These are phyloP conservation scores for Cryptophagus acutangulus DNA, from an alignment of 2,888 invertebrate genomes.

Conservation along the genomic window DNA sequence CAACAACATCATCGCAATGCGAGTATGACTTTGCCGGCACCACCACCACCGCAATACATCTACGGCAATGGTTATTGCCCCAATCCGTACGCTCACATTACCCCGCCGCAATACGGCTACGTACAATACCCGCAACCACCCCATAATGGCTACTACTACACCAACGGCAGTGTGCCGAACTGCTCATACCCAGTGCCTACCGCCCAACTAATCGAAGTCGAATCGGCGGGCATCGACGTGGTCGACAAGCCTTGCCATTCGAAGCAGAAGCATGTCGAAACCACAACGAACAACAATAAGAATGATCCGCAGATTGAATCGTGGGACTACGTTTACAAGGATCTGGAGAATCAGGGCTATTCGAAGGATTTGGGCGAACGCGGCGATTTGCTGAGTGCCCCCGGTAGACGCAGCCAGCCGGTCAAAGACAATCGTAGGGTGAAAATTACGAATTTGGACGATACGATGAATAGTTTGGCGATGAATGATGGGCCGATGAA, in stretches of 20 bases:
- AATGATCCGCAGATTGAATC: slow-evolving; percentile 37
- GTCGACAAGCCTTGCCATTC: slow-evolving; percentile 33
- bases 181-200: slow-evolving; percentile 54
- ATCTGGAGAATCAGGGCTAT: slow-evolving; percentile 70
- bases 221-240: slow-evolving; percentile 44
- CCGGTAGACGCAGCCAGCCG: slow-evolving; percentile 43
- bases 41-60: slow-evolving; percentile 28
- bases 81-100: slow-evolving; percentile 20
- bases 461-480: slow-evolving; percentile 53
- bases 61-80: slow-evolving; percentile 27
- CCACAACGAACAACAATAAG: slow-evolving; percentile 12
- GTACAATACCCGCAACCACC: slow-evolving; percentile 27
- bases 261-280: slow-evolving; percentile 13
- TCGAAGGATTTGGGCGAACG: slow-evolving; percentile 60
- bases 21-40: slow-evolving; percentile 16
- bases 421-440: slow-evolving; percentile 48
- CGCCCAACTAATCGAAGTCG: slow-evolving; percentile 64
- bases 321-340: slow-evolving; percentile 77
- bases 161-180: slow-evolving; percentile 46
- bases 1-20: no score
- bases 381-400: slow-evolving; percentile 58
- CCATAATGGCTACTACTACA: slow-evolving; percentile 33
- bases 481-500: slow-evolving; percentile 52
- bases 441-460: slow-evolving; percentile 55
- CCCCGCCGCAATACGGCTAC: slow-evolving; percentile 21